Base-by-base conservation (phyloP, 2,888 invertebrate genomes). In the Temnothorax ravouxi region DNA sequence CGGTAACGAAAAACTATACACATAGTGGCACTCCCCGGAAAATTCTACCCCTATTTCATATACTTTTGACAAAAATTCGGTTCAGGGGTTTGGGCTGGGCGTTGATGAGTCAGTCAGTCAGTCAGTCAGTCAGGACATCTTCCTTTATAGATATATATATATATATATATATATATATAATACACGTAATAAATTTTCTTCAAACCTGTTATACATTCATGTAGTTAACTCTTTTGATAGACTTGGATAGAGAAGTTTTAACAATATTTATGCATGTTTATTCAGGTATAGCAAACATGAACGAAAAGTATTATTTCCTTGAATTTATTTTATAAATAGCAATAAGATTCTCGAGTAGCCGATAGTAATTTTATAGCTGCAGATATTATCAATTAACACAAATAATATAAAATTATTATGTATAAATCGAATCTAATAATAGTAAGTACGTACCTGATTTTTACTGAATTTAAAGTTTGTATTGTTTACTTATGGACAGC, bases 401-500 rank as follows among this genome's bases (percentile, higher is more conserved):
- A 47, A 83, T 50, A 82, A 21, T 21, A 13, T 80, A 54, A 72
- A 66, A 25, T 50, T 52, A 29, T 67, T 54, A 69, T 79, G 5
- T 52, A 52, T 71, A 71, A 56, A 13, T n/a, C 9, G 8, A 38
- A 62, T 34, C 1, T 69, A 71, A 15, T 38, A 47, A 11, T 67
- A 83, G 34, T 67, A 52, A 44, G 69, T 21, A 54, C 25, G 59
- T 71, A 79, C 79, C 79, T 79, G 79, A 71, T 71, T 79, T 79
- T 71, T 71, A 50, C 4, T 56, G 9, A 61, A 59, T 50, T 79
- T 50, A 62, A 59, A 61, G 1, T 11, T 25, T 52, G 18, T 77
- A 67, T 85, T 80, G 64, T 84, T 87, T 88, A 87, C 88, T 90
- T 88, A 84, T 86, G 44, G 84, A 79, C 62, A 61, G 85, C 86